Conservation (phyloP, 2,888 invertebrate genomes). For the Ormyrus thymus region DNA sequence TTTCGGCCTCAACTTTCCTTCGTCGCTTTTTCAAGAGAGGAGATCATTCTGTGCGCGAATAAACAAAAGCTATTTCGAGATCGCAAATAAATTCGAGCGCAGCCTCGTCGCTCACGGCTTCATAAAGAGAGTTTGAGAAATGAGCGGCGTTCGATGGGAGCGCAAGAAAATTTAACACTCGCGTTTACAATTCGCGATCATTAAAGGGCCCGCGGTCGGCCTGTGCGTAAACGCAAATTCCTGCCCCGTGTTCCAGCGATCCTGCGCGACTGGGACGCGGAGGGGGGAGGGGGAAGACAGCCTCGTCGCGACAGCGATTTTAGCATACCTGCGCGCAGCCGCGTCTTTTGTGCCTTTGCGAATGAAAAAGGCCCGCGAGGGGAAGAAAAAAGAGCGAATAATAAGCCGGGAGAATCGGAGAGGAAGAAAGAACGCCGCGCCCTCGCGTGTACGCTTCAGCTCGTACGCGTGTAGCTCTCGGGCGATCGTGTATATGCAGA, state of each 20-base stretch:
- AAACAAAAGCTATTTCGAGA: no score
- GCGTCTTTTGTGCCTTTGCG: conserved; percentile 24
- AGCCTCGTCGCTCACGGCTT: no score
- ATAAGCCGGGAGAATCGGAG: conserved; percentile 1
- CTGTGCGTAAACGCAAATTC: background rate
- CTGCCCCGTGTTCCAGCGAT: no score
- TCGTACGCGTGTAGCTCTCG: background rate
- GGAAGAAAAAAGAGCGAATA: background rate
- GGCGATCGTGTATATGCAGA: background rate
- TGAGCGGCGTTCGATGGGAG: background rate
- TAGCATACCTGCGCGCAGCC: conserved; percentile 22
- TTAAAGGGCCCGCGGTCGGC: background rate
- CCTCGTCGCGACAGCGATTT: conserved; percentile 20
- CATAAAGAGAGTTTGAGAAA: background rate
- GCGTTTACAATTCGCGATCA: background rate
- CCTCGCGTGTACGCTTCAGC: background rate
- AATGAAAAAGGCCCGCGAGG: background rate
- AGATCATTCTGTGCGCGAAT: no score
- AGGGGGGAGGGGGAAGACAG: background rate
- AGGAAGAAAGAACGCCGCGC: conserved; percentile 9
- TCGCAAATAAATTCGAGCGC: no score
- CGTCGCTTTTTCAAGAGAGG: no score
- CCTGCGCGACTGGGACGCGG: no score
- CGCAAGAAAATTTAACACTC: background rate
- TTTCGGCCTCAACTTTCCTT: no score